Evolutionary conservation across 2,888 invertebrate genomes (phyloP), one percentile per base, ranked within the genome.

Genomic region (Trilocha varians): DNA sequence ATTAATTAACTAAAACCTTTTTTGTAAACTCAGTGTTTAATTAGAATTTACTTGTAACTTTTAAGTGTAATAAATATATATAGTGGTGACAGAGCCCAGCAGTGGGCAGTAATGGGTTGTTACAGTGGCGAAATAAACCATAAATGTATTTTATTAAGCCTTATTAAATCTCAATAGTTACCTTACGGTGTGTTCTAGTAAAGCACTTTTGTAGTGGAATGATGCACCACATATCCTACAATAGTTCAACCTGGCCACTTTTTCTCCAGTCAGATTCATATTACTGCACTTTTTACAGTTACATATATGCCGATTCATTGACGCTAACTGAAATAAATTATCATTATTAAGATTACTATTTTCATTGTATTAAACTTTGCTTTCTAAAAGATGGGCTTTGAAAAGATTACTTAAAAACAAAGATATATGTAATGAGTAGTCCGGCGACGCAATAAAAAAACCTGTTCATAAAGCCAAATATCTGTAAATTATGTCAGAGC

Each of bases 121-220:
- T n/a, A n/a, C n/a, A n/a, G n/a, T n/a, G n/a, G n/a, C n/a, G n/a
- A n/a, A n/a, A n/a, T n/a, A n/a, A n/a, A n/a, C n/a, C n/a, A n/a
- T n/a, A 25, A 2, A 25, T 25, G 25, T 25, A 11, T 9, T 25
- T 9, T 25, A 25, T 25, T 25, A 25, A 25, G 11, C 5, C n/a
- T n/a, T 25, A 25, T 25, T 9, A 39, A 15, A 34, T 17, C 32
- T 37, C 37, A 9, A 25, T 9, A 44, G 45, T 62, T 58, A 85
- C 85, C 80, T 73, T 15, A 75, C 65, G 45, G 65, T 69, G 48
- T 82, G 83, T 39, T 85, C 83, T 32, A 78, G 39, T 32, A 83
- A 44, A 1, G 70, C 66, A 50, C 70, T 78, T 50, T 78, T 80
- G 43, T 75, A 79, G 40, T 75, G 72, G 45, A 83, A 83, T 1